Evolutionary conservation across 2,113 vertebrate genomes (phyloP).

Genomic region (Pluvialis apricaria): DNA sequence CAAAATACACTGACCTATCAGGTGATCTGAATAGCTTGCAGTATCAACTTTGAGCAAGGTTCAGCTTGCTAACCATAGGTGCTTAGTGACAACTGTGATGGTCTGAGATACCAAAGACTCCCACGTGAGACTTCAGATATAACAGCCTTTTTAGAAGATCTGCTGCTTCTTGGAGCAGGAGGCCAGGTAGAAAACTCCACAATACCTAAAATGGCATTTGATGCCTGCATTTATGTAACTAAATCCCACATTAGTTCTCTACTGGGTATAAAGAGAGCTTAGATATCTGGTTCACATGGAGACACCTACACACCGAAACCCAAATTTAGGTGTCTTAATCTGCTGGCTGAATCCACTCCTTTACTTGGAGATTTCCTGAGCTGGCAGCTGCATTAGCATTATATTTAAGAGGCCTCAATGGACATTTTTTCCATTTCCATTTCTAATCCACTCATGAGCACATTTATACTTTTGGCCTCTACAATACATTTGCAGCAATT

Average conservation of each 20-base stretch:
- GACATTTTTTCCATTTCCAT: neutral
- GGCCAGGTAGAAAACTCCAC: neutral
- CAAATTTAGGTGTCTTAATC: slow-evolving; percentile 47
- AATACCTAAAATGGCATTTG: neutral
- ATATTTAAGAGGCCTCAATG: neutral
- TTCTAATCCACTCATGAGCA: neutral
- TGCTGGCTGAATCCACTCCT: neutral
- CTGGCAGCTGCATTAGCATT: slow-evolving; percentile 26
- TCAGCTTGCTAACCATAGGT: neutral
- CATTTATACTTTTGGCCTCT: neutral
- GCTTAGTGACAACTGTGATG: neutral
- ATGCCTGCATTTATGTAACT: slow-evolving; percentile 7
- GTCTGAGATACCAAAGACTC: neutral
- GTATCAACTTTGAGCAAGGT: neutral
- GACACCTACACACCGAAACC: slow-evolving; percentile 36
- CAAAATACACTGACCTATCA: neutral
- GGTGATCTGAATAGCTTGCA: neutral
- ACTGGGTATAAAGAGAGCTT: neutral
- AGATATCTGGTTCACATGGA: slow-evolving; percentile 55
- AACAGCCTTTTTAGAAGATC: neutral
- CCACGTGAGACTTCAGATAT: neutral
- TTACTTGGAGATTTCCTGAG: slow-evolving; percentile 22
- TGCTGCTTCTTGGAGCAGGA: neutral
- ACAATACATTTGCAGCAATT: neutral
- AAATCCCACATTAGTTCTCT: slow-evolving; percentile 1